Conservation (phyloP, 2,113 vertebrate genomes). For the Galbula dea region DNA sequence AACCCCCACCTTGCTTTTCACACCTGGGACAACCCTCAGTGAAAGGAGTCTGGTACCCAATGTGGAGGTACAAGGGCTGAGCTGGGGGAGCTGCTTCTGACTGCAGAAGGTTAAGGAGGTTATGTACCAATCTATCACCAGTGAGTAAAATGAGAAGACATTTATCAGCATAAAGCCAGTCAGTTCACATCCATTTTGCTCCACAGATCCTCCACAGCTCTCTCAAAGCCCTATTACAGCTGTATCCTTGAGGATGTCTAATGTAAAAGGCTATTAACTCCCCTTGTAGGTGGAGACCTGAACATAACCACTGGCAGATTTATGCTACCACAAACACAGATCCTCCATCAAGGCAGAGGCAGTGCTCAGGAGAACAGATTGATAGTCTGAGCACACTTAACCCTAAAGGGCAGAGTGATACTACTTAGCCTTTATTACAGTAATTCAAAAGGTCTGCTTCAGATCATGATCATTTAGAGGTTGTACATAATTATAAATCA, state of each 20-base stretch:
- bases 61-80: background rate
- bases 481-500: background rate
- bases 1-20: background rate
- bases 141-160: background rate
- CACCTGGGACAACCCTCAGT: background rate
- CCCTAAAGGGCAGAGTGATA: constrained; percentile 20
- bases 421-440: background rate
- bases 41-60: background rate
- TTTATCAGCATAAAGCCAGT: background rate
- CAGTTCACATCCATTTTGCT: background rate
- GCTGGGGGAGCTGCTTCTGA: background rate
- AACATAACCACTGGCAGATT: constrained; percentile 19
- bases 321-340: constrained; percentile 2
- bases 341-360: background rate
- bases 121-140: background rate
- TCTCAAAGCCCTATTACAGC: background rate
- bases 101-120: background rate
- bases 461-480: background rate
- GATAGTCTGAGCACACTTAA: constrained; percentile 15
- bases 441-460: background rate
- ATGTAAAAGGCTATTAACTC: constrained; percentile 52
- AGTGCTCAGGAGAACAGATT: constrained; percentile 7
- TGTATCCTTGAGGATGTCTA: constrained; percentile 20
- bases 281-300: constrained; percentile 4
- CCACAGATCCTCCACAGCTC: background rate